These are phyloP conservation scores for Lophochroa leadbeateri DNA, from an alignment of 2,113 vertebrate genomes.

Conservation along the genomic window DNA sequence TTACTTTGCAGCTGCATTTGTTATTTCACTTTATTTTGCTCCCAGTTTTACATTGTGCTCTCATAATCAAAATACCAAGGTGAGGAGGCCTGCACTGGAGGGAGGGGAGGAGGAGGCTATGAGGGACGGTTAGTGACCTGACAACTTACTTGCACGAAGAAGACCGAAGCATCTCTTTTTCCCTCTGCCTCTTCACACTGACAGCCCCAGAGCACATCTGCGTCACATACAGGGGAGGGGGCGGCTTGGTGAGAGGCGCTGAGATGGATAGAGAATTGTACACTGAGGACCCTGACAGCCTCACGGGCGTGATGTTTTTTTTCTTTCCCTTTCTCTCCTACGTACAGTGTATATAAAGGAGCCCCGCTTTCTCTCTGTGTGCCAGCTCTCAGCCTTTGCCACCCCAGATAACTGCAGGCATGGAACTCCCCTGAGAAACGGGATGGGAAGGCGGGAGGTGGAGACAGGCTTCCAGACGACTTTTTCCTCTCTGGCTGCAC, in stretches of 20 bases:
- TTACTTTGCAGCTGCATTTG: constrained; percentile 2
- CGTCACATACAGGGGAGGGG: constrained; percentile 69
- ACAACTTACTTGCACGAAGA: constrained; percentile 58
- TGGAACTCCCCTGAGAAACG: constrained; percentile 29
- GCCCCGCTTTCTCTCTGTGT: background rate
- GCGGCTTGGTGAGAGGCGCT: background rate
- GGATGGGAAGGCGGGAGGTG: background rate
- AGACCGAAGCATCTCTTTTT: constrained; percentile 28
- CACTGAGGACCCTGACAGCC: constrained; percentile 73
- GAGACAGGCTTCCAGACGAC: constrained; percentile 42
- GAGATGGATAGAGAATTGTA: constrained; percentile 68
- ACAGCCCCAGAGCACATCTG: constrained; percentile 69
- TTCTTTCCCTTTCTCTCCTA: background rate
- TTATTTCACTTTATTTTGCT: constrained; percentile 14
- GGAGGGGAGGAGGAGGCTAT: background rate
- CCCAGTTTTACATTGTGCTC: background rate
- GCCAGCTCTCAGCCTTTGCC: constrained; percentile 40
- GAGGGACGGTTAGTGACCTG: constrained; percentile 5
- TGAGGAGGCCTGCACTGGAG: background rate
- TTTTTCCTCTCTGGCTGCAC: constrained; percentile 12
- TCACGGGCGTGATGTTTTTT: constrained; percentile 19
- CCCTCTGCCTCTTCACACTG: constrained; percentile 19
- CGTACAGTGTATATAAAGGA: constrained; percentile 50
- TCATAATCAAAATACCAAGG: background rate
- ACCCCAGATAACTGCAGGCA: constrained; percentile 23